These are phyloP conservation scores for Syngnathus floridae DNA, from an alignment of 2,113 vertebrate genomes.

Conservation along the genomic window DNA sequence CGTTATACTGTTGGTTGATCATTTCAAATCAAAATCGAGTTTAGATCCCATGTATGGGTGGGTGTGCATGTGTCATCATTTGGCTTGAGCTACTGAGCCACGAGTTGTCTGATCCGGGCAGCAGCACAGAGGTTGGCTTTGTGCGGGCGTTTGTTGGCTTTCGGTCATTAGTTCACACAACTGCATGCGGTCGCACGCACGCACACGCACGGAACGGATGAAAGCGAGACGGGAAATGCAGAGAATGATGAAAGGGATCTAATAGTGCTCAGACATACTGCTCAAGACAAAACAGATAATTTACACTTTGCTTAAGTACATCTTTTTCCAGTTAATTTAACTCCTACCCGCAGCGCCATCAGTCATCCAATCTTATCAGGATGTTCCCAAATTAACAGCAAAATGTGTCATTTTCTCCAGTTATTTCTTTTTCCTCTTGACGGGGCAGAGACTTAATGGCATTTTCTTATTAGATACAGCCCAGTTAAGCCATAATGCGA, in stretches of 20 bases:
- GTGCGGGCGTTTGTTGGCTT: conserved; percentile 39
- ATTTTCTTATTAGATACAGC: conserved; percentile 28
- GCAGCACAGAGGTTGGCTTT: conserved; percentile 55
- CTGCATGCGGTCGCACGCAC: conserved; percentile 35
- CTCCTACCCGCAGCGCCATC: conserved; percentile 16
- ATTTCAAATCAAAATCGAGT: neutral
- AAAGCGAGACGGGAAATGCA: conserved; percentile 15
- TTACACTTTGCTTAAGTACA: conserved; percentile 28
- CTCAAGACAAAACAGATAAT: conserved; percentile 32
- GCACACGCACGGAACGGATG: conserved; percentile 25
- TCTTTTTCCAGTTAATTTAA: conserved; percentile 41
- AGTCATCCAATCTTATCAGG: conserved; percentile 34
- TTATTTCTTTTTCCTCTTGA: conserved; percentile 9
- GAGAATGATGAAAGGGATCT: conserved; percentile 33
- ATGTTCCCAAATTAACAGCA: conserved; percentile 36
- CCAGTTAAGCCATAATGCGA: conserved; percentile 21
- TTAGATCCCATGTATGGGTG: neutral
- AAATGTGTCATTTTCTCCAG: conserved; percentile 28
- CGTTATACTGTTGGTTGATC: neutral
- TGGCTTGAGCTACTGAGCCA: conserved; percentile 35
- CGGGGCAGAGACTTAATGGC: conserved; percentile 12
- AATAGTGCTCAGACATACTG: conserved; percentile 16
- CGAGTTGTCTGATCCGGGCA: conserved; percentile 51
- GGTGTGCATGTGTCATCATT: conserved; percentile 29
- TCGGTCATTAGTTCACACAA: conserved; percentile 64